Base-by-base conservation (phyloP, 2,797 vertebrate genomes). In the Clarias platycephalus region DNA sequence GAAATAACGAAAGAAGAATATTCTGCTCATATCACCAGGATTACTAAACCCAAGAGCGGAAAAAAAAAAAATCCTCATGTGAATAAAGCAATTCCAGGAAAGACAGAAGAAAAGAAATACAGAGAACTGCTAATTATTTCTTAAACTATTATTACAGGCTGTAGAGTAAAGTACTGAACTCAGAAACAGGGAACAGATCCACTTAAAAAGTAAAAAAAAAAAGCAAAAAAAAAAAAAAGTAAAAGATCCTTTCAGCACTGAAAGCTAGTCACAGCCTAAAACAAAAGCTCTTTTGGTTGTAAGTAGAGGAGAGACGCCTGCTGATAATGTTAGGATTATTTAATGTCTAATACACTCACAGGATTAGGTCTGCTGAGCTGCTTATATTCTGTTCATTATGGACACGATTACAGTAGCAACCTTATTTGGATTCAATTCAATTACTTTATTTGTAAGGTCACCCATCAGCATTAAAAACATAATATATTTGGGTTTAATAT, bases 341-440 rank as follows among this genome's bases (percentile, higher is more conserved):
- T 71, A 63, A 83, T 44, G 55, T 80, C 66, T 64, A 86, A 86
- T 80, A 72, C 75, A 80, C 37, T 82, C 26, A 80, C 15, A 62
- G 74, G 58, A 79, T 63, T 83, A 86, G 66, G 64, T 72, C 67
- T 83, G 31, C 74, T 64, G 64, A 78, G 55, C 75, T 78, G 31
- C 80, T 79, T 57, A 83, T 55, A 86, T 34, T 72, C 49, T 68
- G 76, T 57, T 83, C 75, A 86, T 86, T 83, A 83, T 74, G 57
- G 24, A 86, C 66, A 77, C 79, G 76, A 86, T 64, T 83, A n/a
- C n/a, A n/a, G n/a, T n/a, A 80, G 28, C 22, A 64, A 44, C 28
- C 81, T 80, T 68, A 72, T 83, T 83, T 74, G 31, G 75, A 83
- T 79, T 57, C 64, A 83, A 72, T 82, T 80, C 66, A 86, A 83